Conservation (phyloP, 2,888 invertebrate genomes). For the Euclidia mi region DNA sequence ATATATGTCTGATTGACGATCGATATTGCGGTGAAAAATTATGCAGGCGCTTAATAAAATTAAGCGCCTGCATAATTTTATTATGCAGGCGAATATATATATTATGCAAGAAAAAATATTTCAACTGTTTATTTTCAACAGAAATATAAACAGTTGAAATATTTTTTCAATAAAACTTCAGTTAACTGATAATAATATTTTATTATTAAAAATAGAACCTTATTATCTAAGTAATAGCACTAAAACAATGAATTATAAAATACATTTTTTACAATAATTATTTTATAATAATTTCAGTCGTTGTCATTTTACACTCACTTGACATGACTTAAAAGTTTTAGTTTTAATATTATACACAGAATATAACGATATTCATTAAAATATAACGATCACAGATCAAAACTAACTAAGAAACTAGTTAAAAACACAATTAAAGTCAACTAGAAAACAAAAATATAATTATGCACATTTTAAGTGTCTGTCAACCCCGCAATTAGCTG, state of each 20-base stretch:
- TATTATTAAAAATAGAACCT: slow-evolving; percentile 39
- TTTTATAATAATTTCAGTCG: slow-evolving; percentile 41
- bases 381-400: slow-evolving; percentile 32
- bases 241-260: slow-evolving; percentile 18
- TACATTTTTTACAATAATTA: slow-evolving; percentile 37
- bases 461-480: no score
- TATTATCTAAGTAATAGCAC: slow-evolving; percentile 32
- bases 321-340: slow-evolving; percentile 5
- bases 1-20: no score
- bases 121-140: no score
- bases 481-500: no score
- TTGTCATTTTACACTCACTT: slow-evolving; percentile 25
- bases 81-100: no score
- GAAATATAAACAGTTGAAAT: no score
- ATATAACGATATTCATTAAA: slow-evolving; percentile 7
- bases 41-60: no score
- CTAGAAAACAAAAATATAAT: not conserved
- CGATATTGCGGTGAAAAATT: no score
- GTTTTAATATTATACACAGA: not conserved
- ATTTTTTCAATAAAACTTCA: not conserved
- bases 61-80: no score
- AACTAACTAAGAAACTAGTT: slow-evolving; percentile 33
- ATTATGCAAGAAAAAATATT: no score
- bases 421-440: not conserved
- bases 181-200: slow-evolving; percentile 4